Base-by-base conservation (phyloP, 2,888 invertebrate species). In the Caenorhabditis auriculariae region DNA sequence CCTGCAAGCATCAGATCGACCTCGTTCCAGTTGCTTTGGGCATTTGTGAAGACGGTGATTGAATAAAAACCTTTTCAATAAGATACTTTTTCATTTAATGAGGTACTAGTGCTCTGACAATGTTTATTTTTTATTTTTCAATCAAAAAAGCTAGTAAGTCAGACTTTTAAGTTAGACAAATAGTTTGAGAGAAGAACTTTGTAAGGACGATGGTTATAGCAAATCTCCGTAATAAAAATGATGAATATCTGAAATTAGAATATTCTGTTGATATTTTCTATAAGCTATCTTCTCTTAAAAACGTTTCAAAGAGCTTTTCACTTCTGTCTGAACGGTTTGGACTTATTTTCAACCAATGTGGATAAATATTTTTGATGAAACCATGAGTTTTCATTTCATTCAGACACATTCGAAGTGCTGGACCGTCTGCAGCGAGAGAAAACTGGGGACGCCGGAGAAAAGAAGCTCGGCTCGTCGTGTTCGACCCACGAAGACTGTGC, bases 1-100 rank as follows among this genome's bases (percentile, higher is more conserved):
- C 89, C 15, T 91, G 89, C 81, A 85, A 85, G 84, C 87, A 88
- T 78, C 90, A 91, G 84, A 88, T 88, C 75, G 88, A 89, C 78
- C 88, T 91, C 67, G 88, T 88, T 27, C 87, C 90, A 4, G 88
- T 88, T 2, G 74, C 82, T 42, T 63, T 77, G 24, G 85, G 84
- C 28, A 77, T 80, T 3, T 85, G 85, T 46, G 64, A 66, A 37
- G 54, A 65, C 21, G 68, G 70, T 65, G 21, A 23, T 24, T 50
- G 44, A 15, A 21, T 51, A n/a, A 21, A 46, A 21, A 15, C 21
- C 15, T n/a, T 19, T n/a, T 41, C 7, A 17, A n/a, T 42, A n/a
- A 21, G 42, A 17, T n/a, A 19, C 12, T 27, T 6, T 27, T 32
- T 21, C 32, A 12, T 12, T 26, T 7, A 21, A 41, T n/a, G 7